Evolutionary conservation across 2,888 invertebrate genomes (phyloP).

Genomic region (Watsonalla cultraria): DNA sequence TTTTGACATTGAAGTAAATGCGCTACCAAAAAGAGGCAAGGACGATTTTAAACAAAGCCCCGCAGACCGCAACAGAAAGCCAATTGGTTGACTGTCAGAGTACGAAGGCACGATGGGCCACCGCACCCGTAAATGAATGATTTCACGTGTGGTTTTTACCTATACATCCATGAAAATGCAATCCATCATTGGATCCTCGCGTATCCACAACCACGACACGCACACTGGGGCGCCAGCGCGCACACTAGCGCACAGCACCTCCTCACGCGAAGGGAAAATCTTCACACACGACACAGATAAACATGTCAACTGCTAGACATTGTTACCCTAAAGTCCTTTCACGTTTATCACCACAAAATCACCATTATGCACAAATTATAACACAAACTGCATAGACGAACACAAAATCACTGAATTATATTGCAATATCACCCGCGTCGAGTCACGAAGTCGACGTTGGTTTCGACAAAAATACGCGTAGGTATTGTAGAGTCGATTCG

Average conservation of each 20-base stretch:
- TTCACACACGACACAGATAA: slow-evolving; percentile 79
- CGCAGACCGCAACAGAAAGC: slow-evolving; percentile 21
- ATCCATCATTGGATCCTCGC: slow-evolving; percentile 74
- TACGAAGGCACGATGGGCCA: slow-evolving; percentile 35
- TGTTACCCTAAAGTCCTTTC: slow-evolving; percentile 75
- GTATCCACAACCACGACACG: slow-evolving; percentile 59
- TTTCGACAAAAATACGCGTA: slow-evolving; percentile 75
- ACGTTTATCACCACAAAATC: slow-evolving; percentile 71
- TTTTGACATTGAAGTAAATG: slow-evolving; percentile 43
- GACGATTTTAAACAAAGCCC: slow-evolving; percentile 50
- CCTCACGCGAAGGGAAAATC: slow-evolving; percentile 79
- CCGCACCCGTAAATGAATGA: slow-evolving; percentile 41
- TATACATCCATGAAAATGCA: slow-evolving; percentile 75
- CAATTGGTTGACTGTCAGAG: slow-evolving; percentile 22
- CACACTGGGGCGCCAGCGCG: slow-evolving; percentile 56
- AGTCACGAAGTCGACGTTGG: slow-evolving; percentile 64
- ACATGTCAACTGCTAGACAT: slow-evolving; percentile 79
- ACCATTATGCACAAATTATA: slow-evolving; percentile 64
- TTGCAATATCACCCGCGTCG: slow-evolving; percentile 71
- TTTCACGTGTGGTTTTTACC: slow-evolving; percentile 65
- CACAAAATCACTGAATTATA: slow-evolving; percentile 70
- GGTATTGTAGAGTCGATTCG: slow-evolving; percentile 70
- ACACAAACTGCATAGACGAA: slow-evolving; percentile 65
- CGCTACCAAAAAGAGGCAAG: slow-evolving; percentile 33
- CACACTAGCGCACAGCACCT: slow-evolving; percentile 69